Conservation (phyloP, 2,113 vertebrate species). For the Cephalophus harveyi region DNA sequence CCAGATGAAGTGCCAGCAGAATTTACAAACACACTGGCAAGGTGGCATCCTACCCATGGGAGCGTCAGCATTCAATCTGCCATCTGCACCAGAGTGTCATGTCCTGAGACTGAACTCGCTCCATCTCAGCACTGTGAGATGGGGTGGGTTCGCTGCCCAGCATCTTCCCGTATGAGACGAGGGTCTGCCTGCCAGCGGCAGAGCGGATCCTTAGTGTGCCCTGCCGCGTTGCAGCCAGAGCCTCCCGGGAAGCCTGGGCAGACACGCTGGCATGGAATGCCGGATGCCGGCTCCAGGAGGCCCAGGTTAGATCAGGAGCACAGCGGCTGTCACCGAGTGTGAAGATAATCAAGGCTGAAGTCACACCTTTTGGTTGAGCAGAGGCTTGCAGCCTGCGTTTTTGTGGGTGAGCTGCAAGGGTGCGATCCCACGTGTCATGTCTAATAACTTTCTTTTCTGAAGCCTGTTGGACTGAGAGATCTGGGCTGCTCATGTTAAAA, state of each 20-base stretch:
- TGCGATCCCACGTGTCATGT: conserved; percentile 89
- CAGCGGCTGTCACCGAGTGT: conserved; percentile 80
- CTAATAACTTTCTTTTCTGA: conserved; percentile 86
- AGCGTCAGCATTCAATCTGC: not conserved
- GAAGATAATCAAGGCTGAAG: conserved; percentile 90
- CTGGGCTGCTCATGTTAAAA: conserved; percentile 84
- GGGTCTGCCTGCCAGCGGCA: not conserved
- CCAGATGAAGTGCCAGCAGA: not conserved
- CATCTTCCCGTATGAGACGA: not conserved
- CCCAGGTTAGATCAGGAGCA: conserved; percentile 83
- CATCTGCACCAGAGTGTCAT: not conserved
- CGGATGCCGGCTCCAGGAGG: conserved; percentile 24
- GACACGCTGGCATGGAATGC: conserved; percentile 79
- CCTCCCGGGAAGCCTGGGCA: conserved; percentile 75
- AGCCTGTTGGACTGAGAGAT: conserved; percentile 84
- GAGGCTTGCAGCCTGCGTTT: conserved; percentile 86
- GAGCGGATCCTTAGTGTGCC: fast-evolving
- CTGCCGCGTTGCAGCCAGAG: not conserved
- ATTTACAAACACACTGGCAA: not conserved
- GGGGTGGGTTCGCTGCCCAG: not conserved
- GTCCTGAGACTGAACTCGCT: not conserved
- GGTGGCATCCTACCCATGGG: not conserved
- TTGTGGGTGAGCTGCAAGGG: conserved; percentile 91
- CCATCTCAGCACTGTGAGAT: not conserved
- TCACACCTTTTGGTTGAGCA: conserved; percentile 92